Evolutionary conservation across 1,140 invertebrate genomes (phyloP).

Genomic region (Camponotus vicinus): DNA sequence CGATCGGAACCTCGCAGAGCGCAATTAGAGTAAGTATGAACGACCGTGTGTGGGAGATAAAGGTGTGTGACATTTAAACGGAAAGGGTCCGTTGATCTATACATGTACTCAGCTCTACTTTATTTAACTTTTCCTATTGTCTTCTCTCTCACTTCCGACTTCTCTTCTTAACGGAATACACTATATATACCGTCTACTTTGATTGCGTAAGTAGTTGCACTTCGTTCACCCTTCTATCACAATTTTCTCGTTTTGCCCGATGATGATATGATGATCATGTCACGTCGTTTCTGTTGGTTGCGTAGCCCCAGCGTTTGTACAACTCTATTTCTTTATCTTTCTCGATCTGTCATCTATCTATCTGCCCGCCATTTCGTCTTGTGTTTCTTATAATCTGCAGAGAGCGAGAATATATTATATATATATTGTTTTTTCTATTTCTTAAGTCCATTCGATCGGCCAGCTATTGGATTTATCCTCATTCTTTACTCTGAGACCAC

Average conservation of each 20-base stretch:
- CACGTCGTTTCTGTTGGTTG: constrained; percentile 13
- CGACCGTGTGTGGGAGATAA: constrained; percentile 32
- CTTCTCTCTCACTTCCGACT: constrained; percentile 64
- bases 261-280: constrained; percentile 11
- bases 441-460: neutral
- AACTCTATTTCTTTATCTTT: constrained; percentile 1
- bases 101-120: constrained; percentile 37
- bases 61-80: constrained; percentile 52
- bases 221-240: constrained; percentile 6
- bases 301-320: constrained; percentile 17
- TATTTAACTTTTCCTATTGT: constrained; percentile 66
- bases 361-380: constrained; percentile 24
- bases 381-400: constrained; percentile 9
- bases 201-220: constrained; percentile 66
- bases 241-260: neutral
- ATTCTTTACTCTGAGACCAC: constrained; percentile 2
- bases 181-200: constrained; percentile 56
- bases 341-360: constrained; percentile 22
- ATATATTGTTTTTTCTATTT: constrained; percentile 22
- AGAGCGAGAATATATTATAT: neutral
- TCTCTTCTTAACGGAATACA: constrained; percentile 68
- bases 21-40: constrained; percentile 89
- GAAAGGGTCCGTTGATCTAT: constrained; percentile 46
- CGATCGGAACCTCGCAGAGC: constrained; percentile 85
- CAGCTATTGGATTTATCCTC: constrained; percentile 8